Evolutionary conservation across 2,888 invertebrate genomes (phyloP), one percentile per base, ranked within the genome.

Genomic region (Drosophila meridiana): DNA sequence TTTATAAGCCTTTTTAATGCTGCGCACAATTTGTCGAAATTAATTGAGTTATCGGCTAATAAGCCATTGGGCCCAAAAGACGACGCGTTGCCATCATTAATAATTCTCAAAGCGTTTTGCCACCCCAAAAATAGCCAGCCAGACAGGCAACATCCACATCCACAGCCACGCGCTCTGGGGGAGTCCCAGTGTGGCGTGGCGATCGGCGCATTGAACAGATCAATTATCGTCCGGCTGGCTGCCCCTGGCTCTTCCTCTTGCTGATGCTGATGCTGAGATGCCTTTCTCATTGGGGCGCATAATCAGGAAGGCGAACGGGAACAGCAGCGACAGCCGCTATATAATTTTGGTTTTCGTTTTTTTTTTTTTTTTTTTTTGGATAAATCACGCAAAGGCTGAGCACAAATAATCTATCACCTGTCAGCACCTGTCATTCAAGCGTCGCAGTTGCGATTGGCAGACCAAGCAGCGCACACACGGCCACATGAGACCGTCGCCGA

Each of bases 351-450:
- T 36, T 53, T 26, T 53, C 48, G 20, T 36, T 53, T 53, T 53
- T 4, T 38, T 28, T 53, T 53, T 53, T 4, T 38, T 28, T 53
- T n/a, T 3, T 68, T 81, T 77, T 76, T 63, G 87, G 87, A 89
- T 89, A 87, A 89, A 87, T 87, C 86, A 87, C 89, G 89, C 84
- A 84, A 74, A 62, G 75, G 64, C 82, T 72, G 65, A 59, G 80
- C 83, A 79, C 84, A 85, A 89, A 89, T 89, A 92, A 92, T 92
- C 91, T 91, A 92, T 92, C 92, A 92, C 92, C 92, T 92, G 92
- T 92, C 92, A 92, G 91, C 92, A 92, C 91, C 92, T 92, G 92
- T 92, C 92, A 92, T 92, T 92, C 91, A 92, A 81, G 89, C 89
- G 84, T 90, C 90, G 88, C 91, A 88, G 75, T 78, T 85, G 87